Percentiles rank a stretch among this genome's conserved stretches.
Conservation (phyloP, 2,888 invertebrate genomes). For the Cabera pusaria region DNA sequence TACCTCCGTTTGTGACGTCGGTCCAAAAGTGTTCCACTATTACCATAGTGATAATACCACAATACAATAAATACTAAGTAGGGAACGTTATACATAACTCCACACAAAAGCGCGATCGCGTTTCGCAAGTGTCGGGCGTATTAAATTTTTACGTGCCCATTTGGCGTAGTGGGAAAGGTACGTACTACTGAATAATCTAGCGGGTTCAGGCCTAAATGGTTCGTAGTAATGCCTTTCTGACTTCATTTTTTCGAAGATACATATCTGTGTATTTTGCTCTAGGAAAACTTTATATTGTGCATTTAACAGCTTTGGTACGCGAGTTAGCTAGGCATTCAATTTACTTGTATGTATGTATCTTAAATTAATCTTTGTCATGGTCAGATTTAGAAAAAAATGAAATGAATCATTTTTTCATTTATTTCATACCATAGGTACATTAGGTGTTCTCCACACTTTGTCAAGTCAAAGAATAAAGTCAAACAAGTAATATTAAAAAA, state of each 20-base stretch:
- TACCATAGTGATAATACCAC: background rate
- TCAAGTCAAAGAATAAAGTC: no score
- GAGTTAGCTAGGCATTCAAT: no score
- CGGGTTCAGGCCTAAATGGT: conserved; percentile 35
- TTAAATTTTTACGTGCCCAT: conserved; percentile 33
- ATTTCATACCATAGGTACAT: no score
- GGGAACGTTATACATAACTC: conserved; percentile 17
- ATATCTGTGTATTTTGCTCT: conserved; percentile 6
- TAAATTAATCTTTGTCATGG: no score
- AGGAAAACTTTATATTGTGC: background rate
- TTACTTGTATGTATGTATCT: no score
- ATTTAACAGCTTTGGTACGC: background rate
- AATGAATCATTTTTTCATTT: no score
- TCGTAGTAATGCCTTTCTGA: conserved; percentile 20
- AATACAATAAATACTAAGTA: conserved; percentile 7
- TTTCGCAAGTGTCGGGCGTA: conserved; percentile 27
- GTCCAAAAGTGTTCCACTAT: no score
- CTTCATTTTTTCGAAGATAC: conserved; percentile 19
- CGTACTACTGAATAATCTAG: conserved; percentile 46
- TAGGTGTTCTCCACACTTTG: no score
- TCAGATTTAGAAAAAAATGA: no score
- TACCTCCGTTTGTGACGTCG: no score
- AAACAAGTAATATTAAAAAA: no score
- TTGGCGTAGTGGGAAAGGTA: conserved; percentile 30
- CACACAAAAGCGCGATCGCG: conserved; percentile 10